Evolutionary conservation across 2,797 vertebrate species (phyloP).

Genomic region (Allobates femoralis): DNA sequence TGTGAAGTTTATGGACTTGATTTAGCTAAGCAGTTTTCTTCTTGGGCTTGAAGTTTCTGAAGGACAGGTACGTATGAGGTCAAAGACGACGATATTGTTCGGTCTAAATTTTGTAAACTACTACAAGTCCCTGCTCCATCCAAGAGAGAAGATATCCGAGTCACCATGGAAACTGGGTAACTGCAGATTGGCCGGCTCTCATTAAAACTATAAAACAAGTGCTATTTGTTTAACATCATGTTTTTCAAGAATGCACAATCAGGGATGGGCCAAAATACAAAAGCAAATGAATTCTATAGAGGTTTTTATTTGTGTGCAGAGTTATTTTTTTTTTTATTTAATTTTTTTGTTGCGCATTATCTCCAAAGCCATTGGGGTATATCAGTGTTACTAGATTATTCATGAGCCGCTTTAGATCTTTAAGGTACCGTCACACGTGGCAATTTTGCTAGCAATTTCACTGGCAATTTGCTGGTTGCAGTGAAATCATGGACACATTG

Average conservation of each 20-base stretch:
- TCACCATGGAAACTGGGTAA: slow-evolving; percentile 27
- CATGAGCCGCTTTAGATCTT: not conserved
- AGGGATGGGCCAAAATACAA: not conserved
- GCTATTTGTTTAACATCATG: not conserved
- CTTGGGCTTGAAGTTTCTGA: not conserved
- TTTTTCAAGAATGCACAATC: not conserved
- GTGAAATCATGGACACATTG: too few species aligned
- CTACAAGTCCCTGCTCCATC: slow-evolving; percentile 1
- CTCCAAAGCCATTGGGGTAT: not conserved
- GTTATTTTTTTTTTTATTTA: not conserved
- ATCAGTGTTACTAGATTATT: not conserved
- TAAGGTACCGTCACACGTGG: too few species aligned
- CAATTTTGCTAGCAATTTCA: too few species aligned
- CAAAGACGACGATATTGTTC: not conserved
- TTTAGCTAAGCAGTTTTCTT: not conserved
- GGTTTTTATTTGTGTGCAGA: not conserved
- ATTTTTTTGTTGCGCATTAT: not conserved
- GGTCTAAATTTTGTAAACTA: slow-evolving; percentile 18
- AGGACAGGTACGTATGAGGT: not conserved
- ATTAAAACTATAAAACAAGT: slow-evolving; percentile 35
- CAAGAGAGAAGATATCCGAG: slow-evolving; percentile 25
- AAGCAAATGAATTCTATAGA: not conserved
- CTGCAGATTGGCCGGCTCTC: slow-evolving; percentile 10
- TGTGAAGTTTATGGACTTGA: not conserved
- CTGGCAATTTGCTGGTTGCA: too few species aligned